Evolutionary conservation across 2,888 invertebrate species (phyloP).

Genomic region (Arrhopalites spinosus): DNA sequence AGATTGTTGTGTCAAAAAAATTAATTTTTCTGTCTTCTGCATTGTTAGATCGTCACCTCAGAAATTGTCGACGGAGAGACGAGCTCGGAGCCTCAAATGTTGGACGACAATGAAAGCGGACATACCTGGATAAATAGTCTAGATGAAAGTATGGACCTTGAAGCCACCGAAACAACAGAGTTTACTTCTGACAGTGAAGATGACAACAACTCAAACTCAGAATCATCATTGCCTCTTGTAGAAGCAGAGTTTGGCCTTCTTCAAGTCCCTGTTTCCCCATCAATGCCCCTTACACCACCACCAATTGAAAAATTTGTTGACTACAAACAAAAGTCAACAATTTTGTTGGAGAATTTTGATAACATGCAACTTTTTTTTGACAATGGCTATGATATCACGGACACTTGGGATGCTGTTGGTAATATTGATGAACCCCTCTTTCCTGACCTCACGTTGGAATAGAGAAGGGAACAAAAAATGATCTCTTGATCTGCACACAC

Average conservation of each 20-base stretch:
- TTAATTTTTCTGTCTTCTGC: too few relatives aligned
- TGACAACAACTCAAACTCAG: slow-evolving; percentile 22
- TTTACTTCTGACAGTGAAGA: slow-evolving; percentile 10
- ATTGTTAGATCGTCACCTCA: slow-evolving; percentile 24
- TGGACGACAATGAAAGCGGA: slow-evolving; percentile 37
- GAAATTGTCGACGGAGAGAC: slow-evolving; percentile 30
- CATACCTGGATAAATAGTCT: slow-evolving; percentile 31
- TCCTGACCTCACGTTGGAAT: slow-evolving; percentile 33
- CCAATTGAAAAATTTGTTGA: background rate
- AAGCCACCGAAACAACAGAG: background rate
- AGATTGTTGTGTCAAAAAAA: too few relatives aligned
- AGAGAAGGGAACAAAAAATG: slow-evolving; percentile 13
- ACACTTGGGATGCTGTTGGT: slow-evolving; percentile 9
- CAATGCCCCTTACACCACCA: background rate
- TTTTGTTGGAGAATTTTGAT: slow-evolving; percentile 14
- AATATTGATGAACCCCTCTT: slow-evolving; percentile 32
- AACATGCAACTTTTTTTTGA: slow-evolving; percentile 25
- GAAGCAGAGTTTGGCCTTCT: slow-evolving; percentile 38
- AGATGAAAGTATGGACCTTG: slow-evolving; percentile 1
- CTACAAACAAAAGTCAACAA: slow-evolving; percentile 5
- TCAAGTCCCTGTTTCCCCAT: slow-evolving; percentile 33
- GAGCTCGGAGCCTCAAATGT: slow-evolving; percentile 18
- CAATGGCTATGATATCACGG: slow-evolving; percentile 24
- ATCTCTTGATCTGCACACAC: slow-evolving; percentile 24
- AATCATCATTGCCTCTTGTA: slow-evolving; percentile 25